Base-by-base conservation (phyloP, 2,797 vertebrate species). In the Gouania willdenowi region DNA sequence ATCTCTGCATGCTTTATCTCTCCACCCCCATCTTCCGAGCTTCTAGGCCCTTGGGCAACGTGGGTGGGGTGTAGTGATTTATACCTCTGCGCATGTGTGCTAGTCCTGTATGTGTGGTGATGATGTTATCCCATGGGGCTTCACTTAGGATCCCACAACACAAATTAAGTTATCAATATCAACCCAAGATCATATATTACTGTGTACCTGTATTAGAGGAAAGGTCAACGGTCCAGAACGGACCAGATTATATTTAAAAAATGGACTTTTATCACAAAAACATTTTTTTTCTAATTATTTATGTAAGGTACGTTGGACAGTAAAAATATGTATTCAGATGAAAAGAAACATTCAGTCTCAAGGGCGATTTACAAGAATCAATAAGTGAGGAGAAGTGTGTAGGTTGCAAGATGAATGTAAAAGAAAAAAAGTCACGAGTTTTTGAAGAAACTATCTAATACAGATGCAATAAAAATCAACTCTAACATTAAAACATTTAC, bases 1-100 rank as follows among this genome's bases (percentile, higher is more conserved):
- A 60, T 75, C 62, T 17, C 39, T 46, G 15, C 27, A 41, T 57
- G 15, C 27, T 41, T 57, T 52, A 41, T 38, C 38, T 27, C 34
- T 24, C 52, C 51, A 54, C 42, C 66, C 61, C 66, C 62, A 46
- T 51, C 62, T 57, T 43, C 45, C 33, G 46, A 71, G 47, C 68
- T 62, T 63, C 55, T 36, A 58, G 21, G 40, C 41, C 69, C 73
- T 40, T 0, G 4, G 69, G 73, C 62, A 18, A 64, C 18, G 11
- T 61, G 71, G 77, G 73, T 79, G 81, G 76, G 79, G 77, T 66
- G 45, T 21, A 52, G 45, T 77, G 77, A 85, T 81, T 81, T 77
- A 82, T 81, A 71, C 58, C 25, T 67, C 47, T 29, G 50, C 70
- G 60, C 47, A 41, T 50, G 30, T 59, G 53, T 54, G 49, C 38